Conservation (phyloP, 2,113 vertebrate genomes). For the Equus quagga region DNA sequence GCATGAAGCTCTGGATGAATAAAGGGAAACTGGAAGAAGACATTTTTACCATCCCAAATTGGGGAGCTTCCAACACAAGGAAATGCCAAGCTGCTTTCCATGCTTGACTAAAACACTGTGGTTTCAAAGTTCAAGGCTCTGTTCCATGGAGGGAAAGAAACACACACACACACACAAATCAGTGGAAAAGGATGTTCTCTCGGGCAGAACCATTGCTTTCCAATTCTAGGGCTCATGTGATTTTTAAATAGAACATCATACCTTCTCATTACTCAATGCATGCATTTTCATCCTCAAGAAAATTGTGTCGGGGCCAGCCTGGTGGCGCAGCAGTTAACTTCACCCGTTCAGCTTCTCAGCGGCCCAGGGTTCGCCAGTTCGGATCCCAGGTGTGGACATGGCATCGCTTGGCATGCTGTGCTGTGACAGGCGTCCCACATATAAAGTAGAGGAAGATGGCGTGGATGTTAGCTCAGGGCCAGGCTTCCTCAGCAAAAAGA, state of each 20-base stretch:
- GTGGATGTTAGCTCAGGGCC: no score
- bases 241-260: slow-evolving; percentile 59
- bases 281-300: slow-evolving; percentile 75
- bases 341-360: no score
- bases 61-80: background rate
- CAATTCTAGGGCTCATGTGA: slow-evolving; percentile 57
- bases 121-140: slow-evolving; percentile 68
- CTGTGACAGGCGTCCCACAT: no score
- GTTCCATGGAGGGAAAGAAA: background rate
- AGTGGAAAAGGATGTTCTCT: background rate
- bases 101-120: background rate
- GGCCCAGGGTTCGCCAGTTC: no score
- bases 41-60: background rate
- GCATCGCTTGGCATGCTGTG: no score
- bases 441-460: no score
- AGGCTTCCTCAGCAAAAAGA: no score
- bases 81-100: slow-evolving; percentile 49
- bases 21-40: slow-evolving; percentile 46
- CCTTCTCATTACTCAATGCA: background rate
- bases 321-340: no score
- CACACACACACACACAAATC: no score
- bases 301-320: background rate
- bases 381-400: no score
- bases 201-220: slow-evolving; percentile 51
- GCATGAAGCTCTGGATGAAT: slow-evolving; percentile 38